Percentiles rank a stretch among this genome's conserved stretches.
Evolutionary conservation across 2,888 invertebrate genomes (phyloP).

Genomic region (Phragmatobia fuliginosa): DNA sequence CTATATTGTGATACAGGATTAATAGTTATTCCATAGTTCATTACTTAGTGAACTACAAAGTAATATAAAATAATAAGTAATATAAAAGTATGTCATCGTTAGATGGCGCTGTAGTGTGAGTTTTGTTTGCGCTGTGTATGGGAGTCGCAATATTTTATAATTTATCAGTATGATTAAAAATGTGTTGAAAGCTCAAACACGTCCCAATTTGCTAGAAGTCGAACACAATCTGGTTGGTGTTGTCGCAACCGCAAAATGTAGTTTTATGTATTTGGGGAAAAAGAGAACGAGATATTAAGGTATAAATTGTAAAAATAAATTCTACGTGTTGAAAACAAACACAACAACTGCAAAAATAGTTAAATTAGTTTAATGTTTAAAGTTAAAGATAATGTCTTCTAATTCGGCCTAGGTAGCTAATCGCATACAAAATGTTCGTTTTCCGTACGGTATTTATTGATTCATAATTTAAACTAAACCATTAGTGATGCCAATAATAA

Average conservation of each 20-base stretch:
- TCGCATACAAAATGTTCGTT: neutral
- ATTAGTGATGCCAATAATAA: conserved; percentile 9
- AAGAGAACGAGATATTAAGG: too few species aligned
- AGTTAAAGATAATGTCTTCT: neutral
- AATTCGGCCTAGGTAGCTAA: neutral
- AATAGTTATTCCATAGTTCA: too few species aligned
- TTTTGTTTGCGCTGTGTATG: too few species aligned
- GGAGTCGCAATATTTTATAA: too few species aligned
- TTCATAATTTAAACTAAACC: neutral
- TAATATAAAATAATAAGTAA: too few species aligned
- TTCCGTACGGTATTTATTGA: neutral
- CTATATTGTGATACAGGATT: too few species aligned
- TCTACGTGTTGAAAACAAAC: neutral
- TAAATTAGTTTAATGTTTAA: neutral
- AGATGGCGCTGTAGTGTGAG: too few species aligned
- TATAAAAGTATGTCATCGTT: too few species aligned
- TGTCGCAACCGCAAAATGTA: too few species aligned
- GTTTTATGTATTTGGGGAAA: neutral
- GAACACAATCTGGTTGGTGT: neutral
- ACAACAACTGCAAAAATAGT: neutral
- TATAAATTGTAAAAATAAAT: neutral
- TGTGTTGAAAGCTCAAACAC: neutral
- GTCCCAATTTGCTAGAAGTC: neutral
- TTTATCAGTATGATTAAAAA: too few species aligned
- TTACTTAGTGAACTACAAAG: too few species aligned